Base-by-base conservation (phyloP, 2,113 vertebrate genomes). In the Albula goreensis region DNA sequence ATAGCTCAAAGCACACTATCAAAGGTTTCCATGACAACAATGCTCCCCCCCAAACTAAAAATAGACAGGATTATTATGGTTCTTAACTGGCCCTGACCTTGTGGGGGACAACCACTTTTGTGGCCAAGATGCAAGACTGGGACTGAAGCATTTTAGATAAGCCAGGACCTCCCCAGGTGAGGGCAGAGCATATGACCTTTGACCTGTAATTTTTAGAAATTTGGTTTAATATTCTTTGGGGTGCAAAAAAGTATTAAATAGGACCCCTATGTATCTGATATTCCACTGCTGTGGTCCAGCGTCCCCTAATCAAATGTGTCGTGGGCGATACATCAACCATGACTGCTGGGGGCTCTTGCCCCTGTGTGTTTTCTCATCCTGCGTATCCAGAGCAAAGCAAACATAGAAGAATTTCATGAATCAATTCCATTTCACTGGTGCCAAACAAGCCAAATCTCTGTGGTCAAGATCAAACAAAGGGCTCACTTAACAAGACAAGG, bases 301-400 rank as follows among this genome's bases (percentile, higher is more conserved):
- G 70, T 19, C 31, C 77, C 17, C 3, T 66, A 66, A 66, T 66
- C 60, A 6, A 66, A 60, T 12, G 11, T 13, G 53, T 12, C 53
- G 53, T 56, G 53, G 53, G 53, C 12, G 0, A 12, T 19, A 63
- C 60, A 12, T 17, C 10, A 63, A 4, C 70, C 70, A 74, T 74
- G 70, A 70, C 63, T n/a, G 70, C 70, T 10, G 25, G 70, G n/a
- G n/a, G n/a, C 70, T 74, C n/a, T n/a, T 31, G 89, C 87, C 51
- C 60, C 83, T 89, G 91, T 91, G 92, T 93, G 83, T 87, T 90
- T 74, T 22, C 86, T 91, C 90, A 87, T 85, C 86, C 87, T 85
- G 88, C 84, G 81, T 85, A 78, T 90, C 80, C 53, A 83, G 63
- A 82, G 66, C 86, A 86, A 90, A 60, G 85, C 93, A 93, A 93